Evolutionary conservation across 2,113 vertebrate species (phyloP).

Genomic region (Anoplopoma fimbria): DNA sequence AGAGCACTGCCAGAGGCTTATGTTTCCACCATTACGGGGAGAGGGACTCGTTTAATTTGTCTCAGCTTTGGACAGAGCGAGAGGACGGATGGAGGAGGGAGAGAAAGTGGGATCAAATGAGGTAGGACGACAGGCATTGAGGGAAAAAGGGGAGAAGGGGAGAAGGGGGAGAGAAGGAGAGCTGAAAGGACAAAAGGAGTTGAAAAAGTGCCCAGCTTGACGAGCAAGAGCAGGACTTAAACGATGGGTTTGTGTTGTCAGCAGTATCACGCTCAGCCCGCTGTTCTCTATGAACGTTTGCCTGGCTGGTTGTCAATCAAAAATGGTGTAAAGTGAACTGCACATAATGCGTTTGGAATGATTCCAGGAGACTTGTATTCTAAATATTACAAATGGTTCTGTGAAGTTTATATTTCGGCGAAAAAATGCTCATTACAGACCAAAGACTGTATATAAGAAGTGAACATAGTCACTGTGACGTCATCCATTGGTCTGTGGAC

Average conservation of each 20-base stretch:
- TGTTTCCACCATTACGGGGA: slow-evolving; percentile 65
- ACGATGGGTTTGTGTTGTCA: slow-evolving; percentile 62
- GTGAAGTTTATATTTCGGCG: not conserved
- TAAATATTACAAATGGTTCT: slow-evolving; percentile 37
- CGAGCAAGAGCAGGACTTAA: slow-evolving; percentile 47
- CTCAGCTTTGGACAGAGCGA: slow-evolving; percentile 52
- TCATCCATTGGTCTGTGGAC: too few species aligned
- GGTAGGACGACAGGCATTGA: slow-evolving; percentile 23
- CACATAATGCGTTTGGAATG: slow-evolving; percentile 51
- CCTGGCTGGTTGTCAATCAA: slow-evolving; percentile 63
- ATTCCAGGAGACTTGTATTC: slow-evolving; percentile 28
- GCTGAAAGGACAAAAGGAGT: slow-evolving; percentile 59
- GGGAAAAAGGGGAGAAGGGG: slow-evolving; percentile 1
- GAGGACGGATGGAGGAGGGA: not conserved
- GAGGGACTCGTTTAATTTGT: slow-evolving; percentile 70
- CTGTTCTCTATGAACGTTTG: slow-evolving; percentile 47
- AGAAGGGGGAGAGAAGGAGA: not conserved
- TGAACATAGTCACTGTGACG: too few species aligned
- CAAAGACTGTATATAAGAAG: too few species aligned
- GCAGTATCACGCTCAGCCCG: slow-evolving; percentile 61
- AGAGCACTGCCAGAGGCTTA: slow-evolving; percentile 70
- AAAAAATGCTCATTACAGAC: not conserved
- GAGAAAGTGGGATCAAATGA: slow-evolving; percentile 29
- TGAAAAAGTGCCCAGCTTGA: slow-evolving; percentile 55
- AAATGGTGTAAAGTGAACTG: slow-evolving; percentile 46